Base-by-base conservation (phyloP, 2,888 invertebrate species). In the Hyles lineata region DNA sequence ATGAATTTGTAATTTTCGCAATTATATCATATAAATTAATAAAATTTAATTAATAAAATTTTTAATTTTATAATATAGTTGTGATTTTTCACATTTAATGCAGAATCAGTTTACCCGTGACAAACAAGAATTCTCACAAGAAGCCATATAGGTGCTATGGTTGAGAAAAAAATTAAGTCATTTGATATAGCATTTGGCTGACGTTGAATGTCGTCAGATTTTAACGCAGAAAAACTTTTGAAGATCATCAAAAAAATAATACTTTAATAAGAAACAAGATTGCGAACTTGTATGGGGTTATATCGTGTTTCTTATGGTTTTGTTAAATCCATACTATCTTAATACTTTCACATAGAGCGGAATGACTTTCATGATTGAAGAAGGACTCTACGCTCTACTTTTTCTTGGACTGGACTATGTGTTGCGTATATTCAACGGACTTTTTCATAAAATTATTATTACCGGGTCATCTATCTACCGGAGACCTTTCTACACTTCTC, bases 141-240 rank as follows among this genome's bases (percentile, higher is more conserved):
- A 63, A 63, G 63, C 35, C 63, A 21, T 63, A 21, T n/a, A 43
- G 17, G 43, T 23, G 50, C 50, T 6, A 5, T 67, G 67, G 23
- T 25, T 23, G 23, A 67, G 23, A 67, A 67, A 50, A 67, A 50
- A 2, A 17, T n/a, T 23, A 23, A 23, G 67, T 23, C 7, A 67
- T 67, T 67, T 43, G 43, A 67, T 63, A 63, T 63, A 21, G 19
- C 35, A 63, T 63, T 63, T 43, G 63, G 63, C 21, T 63, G 63
- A 63, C 63, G 63, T 21, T 35, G 21, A 23, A 63, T 43, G 43
- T 19, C 9, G 43, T 15, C 11, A 43, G 15, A 25, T 25, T 43
- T 43, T 21, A 63, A 63, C 35, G 63, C 21, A 35, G 21, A 43
- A 63, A 63, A 63, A 63, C 21, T 15, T 43, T 55, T 32, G 25